Base-by-base conservation (phyloP, 2,797 vertebrate genomes). In the Anabacerthia variegaticeps region DNA sequence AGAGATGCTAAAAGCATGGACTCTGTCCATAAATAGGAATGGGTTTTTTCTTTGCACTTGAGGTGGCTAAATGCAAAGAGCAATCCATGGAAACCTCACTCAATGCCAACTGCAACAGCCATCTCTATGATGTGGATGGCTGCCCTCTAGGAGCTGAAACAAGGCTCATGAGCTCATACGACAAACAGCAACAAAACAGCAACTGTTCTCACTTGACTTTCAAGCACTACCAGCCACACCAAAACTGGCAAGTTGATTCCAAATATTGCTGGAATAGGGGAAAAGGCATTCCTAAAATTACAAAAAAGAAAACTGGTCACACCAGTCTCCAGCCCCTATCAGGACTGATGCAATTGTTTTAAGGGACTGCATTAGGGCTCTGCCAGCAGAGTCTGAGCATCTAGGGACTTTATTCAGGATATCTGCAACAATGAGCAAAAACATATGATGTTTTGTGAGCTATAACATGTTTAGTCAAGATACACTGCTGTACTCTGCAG, bases 361-460 rank as follows among this genome's bases (percentile, higher is more conserved):
- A 80, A 91, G 22, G 46, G 37, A 67, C 14, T 3, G 9, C 23
- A 9, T 36, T 67, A 30, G 34, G 44, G 49, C 56, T 94, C 49
- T 58, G n/a, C 58, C 46, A 83, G 72, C 30, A 55, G 71, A 77
- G 14, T 36, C 62, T 28, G 24, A 62, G 55, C 51, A 41, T 9
- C 20, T 1, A 49, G 66, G 36, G 77, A 81, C 44, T 86, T 95
- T 76, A 81, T 73, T 84, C 48, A 58, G 80, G 48, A 10, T 71
- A 71, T 26, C 63, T 49, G 49, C 90, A 91, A 39, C 1, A n/a
- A 10, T 58, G 91, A 96, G 61, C 0, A n/a, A 67, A 94, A 96
- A 85, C 72, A 0, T 95, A 92, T 36, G 86, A 89, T 87, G 71
- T 71, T 95, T 93, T 94, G 92, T 89, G 93, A 93, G 84, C 86